Base-by-base conservation (phyloP, 2,113 vertebrate species). In the Eudyptes chrysolophus region DNA sequence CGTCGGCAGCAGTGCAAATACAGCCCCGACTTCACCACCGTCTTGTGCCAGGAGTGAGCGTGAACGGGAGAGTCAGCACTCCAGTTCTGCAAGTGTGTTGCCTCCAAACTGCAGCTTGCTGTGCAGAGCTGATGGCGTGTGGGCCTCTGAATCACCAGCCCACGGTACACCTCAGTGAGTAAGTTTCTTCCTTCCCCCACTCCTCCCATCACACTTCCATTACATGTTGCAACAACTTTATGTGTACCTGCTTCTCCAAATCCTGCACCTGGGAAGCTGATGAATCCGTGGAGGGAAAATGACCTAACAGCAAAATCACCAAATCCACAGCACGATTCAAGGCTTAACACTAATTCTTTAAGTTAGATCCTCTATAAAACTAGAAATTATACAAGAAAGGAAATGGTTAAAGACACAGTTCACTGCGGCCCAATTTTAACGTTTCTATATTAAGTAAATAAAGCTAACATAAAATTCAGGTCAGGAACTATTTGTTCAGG, bases 401-500 rank as follows among this genome's bases (percentile, higher is more conserved):
- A 81, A 82, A 87, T 1, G 69, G 89, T 90, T 95, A 82, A 84
- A 51, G 62, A 13, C 30, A 49, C 48, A 77, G 69, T 11, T 61
- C 65, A 13, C 64, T 27, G 44, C 83, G 65, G 83, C 65, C 74
- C 87, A 51, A 82, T 88, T 82, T 48, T 69, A 94, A 78, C 60
- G 30, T 87, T 92, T 92, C 89, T 88, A 61, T 90, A 85, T 70
- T 88, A 88, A 92, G 94, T 94, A 90, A 96, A 95, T 90, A 96
- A 82, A 95, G 79, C 29, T n/a, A 69, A 95, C 79, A 78, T 85
- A 69, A 96, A 95, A 96, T 95, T 78, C 96, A 85, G 92, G 92
- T 94, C 92, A 94, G 92, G 83, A 92, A 74, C 92, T 95, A 84
- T 96, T 96, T 96, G 92, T 77, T 95, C 89, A 90, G 70, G 94